Conservation (phyloP, 2,113 vertebrate genomes). For the Rallus limicola region DNA sequence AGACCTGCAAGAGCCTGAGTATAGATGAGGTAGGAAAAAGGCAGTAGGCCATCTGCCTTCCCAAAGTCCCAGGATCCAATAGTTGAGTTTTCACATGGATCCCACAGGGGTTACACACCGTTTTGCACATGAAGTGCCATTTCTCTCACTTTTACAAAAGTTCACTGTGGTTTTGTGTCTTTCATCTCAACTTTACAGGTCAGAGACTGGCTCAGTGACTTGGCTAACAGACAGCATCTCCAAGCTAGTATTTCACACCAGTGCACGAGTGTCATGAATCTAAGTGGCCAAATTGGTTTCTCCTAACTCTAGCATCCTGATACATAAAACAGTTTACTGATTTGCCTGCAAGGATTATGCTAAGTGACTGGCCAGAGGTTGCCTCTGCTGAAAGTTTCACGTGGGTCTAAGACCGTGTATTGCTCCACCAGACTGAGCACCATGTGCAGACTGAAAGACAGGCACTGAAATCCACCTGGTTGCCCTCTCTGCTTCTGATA, state of each 20-base stretch:
- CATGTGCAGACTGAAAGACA: background rate
- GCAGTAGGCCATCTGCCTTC: background rate
- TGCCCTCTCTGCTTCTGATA: background rate
- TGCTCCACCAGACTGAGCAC: background rate
- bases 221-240: background rate
- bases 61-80: background rate
- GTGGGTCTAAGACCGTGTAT: background rate
- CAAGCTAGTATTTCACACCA: background rate
- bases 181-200: background rate
- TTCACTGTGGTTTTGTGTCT: background rate
- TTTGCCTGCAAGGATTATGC: background rate
- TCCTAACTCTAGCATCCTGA: background rate
- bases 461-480: background rate
- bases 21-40: background rate
- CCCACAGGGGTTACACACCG: background rate
- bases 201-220: background rate
- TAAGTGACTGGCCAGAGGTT: background rate
- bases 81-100: background rate
- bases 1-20: background rate
- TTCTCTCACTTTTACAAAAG: background rate
- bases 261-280: fast-evolving
- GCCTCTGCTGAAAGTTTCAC: background rate
- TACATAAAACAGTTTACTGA: background rate
- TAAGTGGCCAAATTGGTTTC: fast-evolving
- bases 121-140: fast-evolving